phyloP scores from a whole-genome alignment of 2,888 invertebrate species.

The Hirtodrosophila alboralis region DNA sequence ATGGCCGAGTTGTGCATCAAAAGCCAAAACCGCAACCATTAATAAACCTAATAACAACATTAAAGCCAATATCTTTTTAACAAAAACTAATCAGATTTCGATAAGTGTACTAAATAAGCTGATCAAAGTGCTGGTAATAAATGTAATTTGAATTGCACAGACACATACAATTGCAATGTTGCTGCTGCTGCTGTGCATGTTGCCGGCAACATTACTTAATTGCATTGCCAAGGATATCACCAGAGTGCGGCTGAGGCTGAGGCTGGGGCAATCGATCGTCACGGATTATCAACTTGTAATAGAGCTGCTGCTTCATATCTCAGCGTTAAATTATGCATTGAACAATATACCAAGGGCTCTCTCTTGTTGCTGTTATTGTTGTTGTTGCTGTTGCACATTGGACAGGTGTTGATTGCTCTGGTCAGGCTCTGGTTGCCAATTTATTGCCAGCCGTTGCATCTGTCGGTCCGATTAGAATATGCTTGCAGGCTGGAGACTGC shows the following conservation, averaged over 20 bases:
- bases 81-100: conserved; percentile 79
- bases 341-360: conserved; percentile 22
- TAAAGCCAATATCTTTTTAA: conserved; percentile 61
- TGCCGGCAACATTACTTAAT: conserved; percentile 69
- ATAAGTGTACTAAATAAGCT: conserved; percentile 82
- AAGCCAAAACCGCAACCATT: conserved; percentile 60
- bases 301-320: conserved; percentile 53
- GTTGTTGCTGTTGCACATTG: conserved; percentile 44
- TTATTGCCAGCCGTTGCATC: conserved; percentile 46
- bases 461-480: conserved; percentile 59
- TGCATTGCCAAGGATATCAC: conserved; percentile 73
- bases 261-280: conserved; percentile 68
- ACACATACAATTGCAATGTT: conserved; percentile 2
- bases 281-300: conserved; percentile 77
- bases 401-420: conserved; percentile 82
- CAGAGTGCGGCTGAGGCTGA: conserved; percentile 24
- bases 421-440: conserved; percentile 47
- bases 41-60: conserved; percentile 77
- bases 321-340: conserved; percentile 66
- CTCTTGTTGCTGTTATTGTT: conserved; percentile 18
- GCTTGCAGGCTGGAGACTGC: conserved; percentile 29
- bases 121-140: conserved; percentile 80
- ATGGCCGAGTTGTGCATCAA: conserved; percentile 39
- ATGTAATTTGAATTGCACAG: conserved; percentile 81
- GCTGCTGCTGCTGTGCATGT: conserved; percentile 26